A percentile compares a stretch with the other conserved stretches of the same genome.
These are phyloP conservation scores for Pipistrellus nathusii DNA, from an alignment of 2,797 vertebrate genomes.

Conservation along the genomic window DNA sequence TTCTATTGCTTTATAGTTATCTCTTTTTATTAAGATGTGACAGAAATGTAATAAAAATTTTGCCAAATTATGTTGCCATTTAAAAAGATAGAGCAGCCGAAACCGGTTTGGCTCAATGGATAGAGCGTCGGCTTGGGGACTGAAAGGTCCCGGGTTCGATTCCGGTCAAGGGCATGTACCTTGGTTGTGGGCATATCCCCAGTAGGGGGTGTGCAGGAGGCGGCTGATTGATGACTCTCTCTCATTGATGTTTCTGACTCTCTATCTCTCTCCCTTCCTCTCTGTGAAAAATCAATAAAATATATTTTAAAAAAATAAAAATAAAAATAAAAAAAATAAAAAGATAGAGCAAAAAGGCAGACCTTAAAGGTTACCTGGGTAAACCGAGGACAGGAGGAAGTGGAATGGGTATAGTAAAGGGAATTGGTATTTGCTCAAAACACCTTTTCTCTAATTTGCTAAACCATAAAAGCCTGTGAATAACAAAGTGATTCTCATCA, in stretches of 20 bases:
- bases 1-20: neutral
- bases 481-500: neutral
- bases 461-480: neutral
- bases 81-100: conserved; percentile 18
- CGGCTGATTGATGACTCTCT: no score
- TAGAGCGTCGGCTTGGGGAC: no score
- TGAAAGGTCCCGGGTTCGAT: no score
- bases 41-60: conserved; percentile 6
- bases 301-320: no score
- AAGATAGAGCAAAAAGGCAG: neutral
- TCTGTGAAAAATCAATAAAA: no score
- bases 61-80: neutral
- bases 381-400: neutral
- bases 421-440: neutral
- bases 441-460: neutral
- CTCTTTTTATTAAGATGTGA: neutral
- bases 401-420: neutral
- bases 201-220: no score
- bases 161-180: no score
- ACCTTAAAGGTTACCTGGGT: neutral
- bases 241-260: no score
- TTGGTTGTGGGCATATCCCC: no score
- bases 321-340: conserved; percentile 58
- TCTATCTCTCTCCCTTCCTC: no score
- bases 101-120: no score